Evolutionary conservation across 2,888 invertebrate species (phyloP).

Genomic region (Antheraea assamensis): DNA sequence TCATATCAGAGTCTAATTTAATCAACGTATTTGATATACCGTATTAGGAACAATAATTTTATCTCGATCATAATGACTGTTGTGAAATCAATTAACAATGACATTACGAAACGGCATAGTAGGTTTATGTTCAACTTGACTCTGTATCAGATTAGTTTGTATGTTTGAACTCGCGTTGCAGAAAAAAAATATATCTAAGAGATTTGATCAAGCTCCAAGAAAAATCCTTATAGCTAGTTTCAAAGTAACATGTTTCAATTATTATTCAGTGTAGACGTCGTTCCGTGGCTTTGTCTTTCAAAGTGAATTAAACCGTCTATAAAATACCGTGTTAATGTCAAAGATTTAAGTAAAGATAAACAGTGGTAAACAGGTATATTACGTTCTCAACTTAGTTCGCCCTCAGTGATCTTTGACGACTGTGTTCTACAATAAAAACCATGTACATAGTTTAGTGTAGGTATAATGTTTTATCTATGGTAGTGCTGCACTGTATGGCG

Average conservation of each 20-base stretch:
- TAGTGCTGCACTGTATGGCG: not conserved
- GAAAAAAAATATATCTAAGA: too few relatives aligned
- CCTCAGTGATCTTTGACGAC: not conserved
- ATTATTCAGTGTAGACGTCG: not conserved
- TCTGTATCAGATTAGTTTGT: too few relatives aligned
- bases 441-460: not conserved
- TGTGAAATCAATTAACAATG: too few relatives aligned
- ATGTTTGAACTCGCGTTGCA: too few relatives aligned
- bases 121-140: too few relatives aligned
- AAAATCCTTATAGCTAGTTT: too few relatives aligned
- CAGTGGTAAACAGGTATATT: not conserved
- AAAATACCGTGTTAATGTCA: not conserved
- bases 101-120: too few relatives aligned
- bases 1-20: not conserved
- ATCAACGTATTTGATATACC: not conserved
- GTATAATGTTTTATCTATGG: not conserved
- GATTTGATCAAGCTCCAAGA: too few relatives aligned
- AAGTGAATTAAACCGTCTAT: not conserved
- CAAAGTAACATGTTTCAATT: not conserved
- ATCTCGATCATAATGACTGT: too few relatives aligned
- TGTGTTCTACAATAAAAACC: not conserved
- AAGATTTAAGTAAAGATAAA: not conserved
- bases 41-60: not conserved
- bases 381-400: not conserved
- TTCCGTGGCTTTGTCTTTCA: not conserved